Conservation (phyloP, 2,888 invertebrate genomes). For the Rugalucina vietnamica region DNA sequence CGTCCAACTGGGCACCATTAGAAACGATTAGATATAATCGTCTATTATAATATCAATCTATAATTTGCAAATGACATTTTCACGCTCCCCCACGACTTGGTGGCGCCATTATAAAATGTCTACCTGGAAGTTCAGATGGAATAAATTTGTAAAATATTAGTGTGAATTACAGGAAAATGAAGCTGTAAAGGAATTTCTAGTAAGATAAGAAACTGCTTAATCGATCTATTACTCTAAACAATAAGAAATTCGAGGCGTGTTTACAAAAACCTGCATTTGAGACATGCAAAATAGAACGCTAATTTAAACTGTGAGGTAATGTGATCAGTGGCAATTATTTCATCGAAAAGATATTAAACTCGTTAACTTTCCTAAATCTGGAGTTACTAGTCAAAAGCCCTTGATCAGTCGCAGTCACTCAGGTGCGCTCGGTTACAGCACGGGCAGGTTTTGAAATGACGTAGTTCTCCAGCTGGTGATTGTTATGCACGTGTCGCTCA, state of each 20-base stretch:
- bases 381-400: no score
- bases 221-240: not conserved
- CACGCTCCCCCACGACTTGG: not conserved
- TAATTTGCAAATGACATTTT: conserved; percentile 10
- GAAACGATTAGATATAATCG: conserved; percentile 11
- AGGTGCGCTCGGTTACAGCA: no score
- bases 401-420: no score
- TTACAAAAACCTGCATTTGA: no score
- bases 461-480: no score
- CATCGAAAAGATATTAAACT: no score
- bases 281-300: no score
- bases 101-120: not conserved
- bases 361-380: no score
- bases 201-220: conserved; percentile 2
- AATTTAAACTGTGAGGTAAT: no score
- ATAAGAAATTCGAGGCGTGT: no score
- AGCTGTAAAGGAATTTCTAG: not conserved
- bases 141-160: conserved; percentile 15
- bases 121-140: conserved; percentile 9
- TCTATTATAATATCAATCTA: conserved; percentile 9
- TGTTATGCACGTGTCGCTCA: not conserved
- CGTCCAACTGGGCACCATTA: conserved; percentile 1
- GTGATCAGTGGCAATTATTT: no score
- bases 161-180: conserved; percentile 5
- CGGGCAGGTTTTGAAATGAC: no score